Evolutionary conservation across 2,113 vertebrate species (phyloP), one percentile per base, ranked within the genome.

Genomic region (Jacana jacana): DNA sequence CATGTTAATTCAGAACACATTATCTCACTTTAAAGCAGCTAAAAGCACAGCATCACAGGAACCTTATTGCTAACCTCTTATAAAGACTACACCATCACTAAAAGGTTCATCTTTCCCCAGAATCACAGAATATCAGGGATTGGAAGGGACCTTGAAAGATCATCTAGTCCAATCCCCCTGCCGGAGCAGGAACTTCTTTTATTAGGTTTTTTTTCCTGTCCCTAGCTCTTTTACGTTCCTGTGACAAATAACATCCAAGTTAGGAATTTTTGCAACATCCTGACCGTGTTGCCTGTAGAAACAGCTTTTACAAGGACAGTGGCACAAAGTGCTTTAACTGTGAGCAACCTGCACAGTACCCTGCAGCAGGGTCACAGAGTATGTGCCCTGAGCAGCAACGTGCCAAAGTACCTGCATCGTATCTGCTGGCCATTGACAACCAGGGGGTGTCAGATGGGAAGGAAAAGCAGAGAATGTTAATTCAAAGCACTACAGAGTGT

Each of bases 401-500:
- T 31, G 37, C 33, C 35, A 4, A 10, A 22, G 61, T 2, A 31
- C 40, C 27, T 7, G 4, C 1, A 23, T 15, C 2, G 0, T 12
- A 31, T 19, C 55, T 28, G 46, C 25, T 28, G 40, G 28, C 28
- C 35, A 4, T 5, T 8, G 64, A 65, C 46, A 28, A 84, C n/a
- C 19, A 23, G 39, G 15, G 35, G 52, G 61, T 44, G 58, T 72
- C 51, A 44, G 78, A 28, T 27, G n/a, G 64, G 33, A 23, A 82
- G 14, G 60, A 24, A 84, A 49, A 88, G 80, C 69, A 79, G 46
- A 33, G 30, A 52, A 71, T 33, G 61, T 94, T 95, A 96, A 88
- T 85, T 60, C 68, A 81, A 79, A 90, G 77, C 78, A 73, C 7
- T 1, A 60, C 49, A 87, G 58, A 85, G 73, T 54, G 39, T 94